Evolutionary conservation across 2,888 invertebrate genomes (phyloP).

Genomic region (Drosophila pegasa): DNA sequence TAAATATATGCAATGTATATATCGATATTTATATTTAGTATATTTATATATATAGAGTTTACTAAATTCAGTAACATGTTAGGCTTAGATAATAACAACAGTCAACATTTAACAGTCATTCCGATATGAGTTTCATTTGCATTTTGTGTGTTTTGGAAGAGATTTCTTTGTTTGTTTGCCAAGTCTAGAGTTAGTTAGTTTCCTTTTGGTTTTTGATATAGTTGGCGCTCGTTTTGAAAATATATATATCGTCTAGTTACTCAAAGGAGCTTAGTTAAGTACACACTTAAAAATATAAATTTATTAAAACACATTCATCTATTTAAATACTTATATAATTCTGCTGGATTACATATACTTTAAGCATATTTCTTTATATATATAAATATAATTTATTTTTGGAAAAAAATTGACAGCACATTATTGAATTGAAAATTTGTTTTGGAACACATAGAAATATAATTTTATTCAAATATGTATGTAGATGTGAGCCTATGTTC

Average conservation of each 20-base stretch:
- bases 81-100: constrained; percentile 75
- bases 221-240: constrained; percentile 39
- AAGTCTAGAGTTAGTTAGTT: constrained; percentile 25
- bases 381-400: constrained; percentile 2
- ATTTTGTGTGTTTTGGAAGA: constrained; percentile 67
- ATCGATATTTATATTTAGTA: constrained; percentile 27
- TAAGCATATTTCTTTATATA: constrained; percentile 20
- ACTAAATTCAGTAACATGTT: constrained; percentile 36
- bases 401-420: constrained; percentile 64
- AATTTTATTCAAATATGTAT: constrained; percentile 19
- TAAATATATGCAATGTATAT: constrained; percentile 42
- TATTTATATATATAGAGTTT: constrained; percentile 26
- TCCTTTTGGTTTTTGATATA: constrained; percentile 15
- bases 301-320: constrained; percentile 47
- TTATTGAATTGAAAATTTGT: constrained; percentile 52
- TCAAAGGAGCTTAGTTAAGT: constrained; percentile 47
- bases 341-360: constrained; percentile 23
- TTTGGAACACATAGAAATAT: constrained; percentile 62
- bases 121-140: constrained; percentile 78
- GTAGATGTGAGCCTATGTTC: constrained; percentile 5
- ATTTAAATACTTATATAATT: constrained; percentile 27
- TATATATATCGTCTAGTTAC: constrained; percentile 35
- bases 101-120: constrained; percentile 84
- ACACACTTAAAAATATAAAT: constrained; percentile 38
- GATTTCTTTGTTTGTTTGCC: constrained; percentile 41